Conservation (phyloP, 1,140 invertebrate species). For the Stegodyphus mimosarum region DNA sequence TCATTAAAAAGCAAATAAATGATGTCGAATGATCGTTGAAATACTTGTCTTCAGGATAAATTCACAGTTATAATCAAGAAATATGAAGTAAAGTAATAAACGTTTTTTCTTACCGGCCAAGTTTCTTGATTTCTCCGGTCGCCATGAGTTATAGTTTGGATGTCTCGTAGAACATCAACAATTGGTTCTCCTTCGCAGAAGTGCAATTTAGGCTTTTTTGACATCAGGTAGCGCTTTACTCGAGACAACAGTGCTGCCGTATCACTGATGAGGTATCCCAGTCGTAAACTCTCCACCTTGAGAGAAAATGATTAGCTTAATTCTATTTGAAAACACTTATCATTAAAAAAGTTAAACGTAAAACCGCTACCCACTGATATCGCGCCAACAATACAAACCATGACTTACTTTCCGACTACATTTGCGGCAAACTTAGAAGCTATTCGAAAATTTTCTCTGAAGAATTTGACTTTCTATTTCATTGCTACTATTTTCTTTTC, state of each 20-base stretch:
- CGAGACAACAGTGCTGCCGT: constrained; percentile 7
- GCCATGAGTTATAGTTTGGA: constrained; percentile 34
- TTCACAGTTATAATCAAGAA: neutral
- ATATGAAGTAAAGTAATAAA: neutral
- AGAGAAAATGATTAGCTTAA: neutral
- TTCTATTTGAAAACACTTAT: no score
- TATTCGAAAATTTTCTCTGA: no score
- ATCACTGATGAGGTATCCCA: constrained; percentile 51
- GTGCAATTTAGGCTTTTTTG: constrained; percentile 33
- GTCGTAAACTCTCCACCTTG: constrained; percentile 51
- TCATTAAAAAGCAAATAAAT: no score
- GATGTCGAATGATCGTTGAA: no score
- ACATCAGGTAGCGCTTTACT: constrained; percentile 43
- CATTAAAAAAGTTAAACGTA: no score
- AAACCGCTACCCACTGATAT: no score
- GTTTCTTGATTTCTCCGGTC: constrained; percentile 37
- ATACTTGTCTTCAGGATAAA: no score
- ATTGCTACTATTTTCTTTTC: no score
- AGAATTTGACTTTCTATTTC: no score
- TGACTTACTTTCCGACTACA: no score
- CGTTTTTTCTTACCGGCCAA: constrained; percentile 22
- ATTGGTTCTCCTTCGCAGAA: constrained; percentile 55
- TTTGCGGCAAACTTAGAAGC: no score
- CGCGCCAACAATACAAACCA: no score
- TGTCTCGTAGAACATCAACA: constrained; percentile 44